Conservation (phyloP, 1,140 invertebrate genomes). For the Macrobrachium nipponense region DNA sequence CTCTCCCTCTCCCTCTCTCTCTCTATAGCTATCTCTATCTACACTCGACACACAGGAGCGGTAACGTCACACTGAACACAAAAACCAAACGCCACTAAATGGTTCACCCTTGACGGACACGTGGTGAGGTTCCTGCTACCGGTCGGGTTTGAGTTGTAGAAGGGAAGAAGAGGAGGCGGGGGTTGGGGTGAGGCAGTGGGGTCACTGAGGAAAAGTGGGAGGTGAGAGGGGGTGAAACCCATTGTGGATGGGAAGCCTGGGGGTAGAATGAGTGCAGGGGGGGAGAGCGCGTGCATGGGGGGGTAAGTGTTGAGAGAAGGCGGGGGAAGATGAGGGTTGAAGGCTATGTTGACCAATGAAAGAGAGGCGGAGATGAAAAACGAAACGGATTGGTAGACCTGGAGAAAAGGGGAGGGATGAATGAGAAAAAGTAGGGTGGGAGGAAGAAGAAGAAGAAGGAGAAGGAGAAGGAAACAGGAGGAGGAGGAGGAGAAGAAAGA, state of each 20-base stretch:
- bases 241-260: slow-evolving; percentile 1
- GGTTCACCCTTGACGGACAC: not conserved
- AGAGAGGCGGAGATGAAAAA: not conserved
- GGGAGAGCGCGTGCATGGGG: not conserved
- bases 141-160: not conserved
- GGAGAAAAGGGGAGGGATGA: not conserved
- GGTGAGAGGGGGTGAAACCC: not conserved
- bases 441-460: not conserved
- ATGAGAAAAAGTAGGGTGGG: not conserved
- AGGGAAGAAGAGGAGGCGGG: not conserved
- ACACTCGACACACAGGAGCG: not conserved
- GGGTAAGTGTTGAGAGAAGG: slow-evolving; percentile 1
- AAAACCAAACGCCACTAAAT: slow-evolving; percentile 22
- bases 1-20: not conserved
- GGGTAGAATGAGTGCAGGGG: not conserved
- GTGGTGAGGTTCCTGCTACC: not conserved
- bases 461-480: not conserved
- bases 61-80: slow-evolving; percentile 13
- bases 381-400: not conserved
- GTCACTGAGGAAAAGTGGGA: not conserved
- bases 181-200: not conserved
- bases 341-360: slow-evolving; percentile 1
- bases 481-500: not conserved
- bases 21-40: not conserved
- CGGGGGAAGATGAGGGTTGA: not conserved